These are phyloP conservation scores for Antigone vipio DNA, from an alignment of 2,113 vertebrate genomes.

Conservation along the genomic window DNA sequence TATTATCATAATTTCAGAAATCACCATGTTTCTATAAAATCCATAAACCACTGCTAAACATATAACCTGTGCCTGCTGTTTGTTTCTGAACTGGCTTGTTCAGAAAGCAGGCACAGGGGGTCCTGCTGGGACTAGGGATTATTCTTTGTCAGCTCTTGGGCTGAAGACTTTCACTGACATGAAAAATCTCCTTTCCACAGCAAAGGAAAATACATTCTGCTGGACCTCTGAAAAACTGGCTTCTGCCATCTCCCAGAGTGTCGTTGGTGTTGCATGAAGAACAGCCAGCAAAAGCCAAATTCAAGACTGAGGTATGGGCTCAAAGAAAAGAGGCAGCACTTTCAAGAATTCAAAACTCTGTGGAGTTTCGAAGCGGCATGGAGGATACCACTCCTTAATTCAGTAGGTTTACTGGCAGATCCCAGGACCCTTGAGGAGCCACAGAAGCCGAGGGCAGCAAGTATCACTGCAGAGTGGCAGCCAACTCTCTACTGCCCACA, in stretches of 20 bases:
- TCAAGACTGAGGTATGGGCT: background rate
- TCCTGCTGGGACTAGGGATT: background rate
- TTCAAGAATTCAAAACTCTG: background rate
- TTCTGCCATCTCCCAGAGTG: background rate
- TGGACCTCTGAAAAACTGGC: background rate
- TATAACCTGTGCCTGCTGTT: background rate
- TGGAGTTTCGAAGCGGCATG: background rate
- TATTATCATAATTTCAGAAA: background rate
- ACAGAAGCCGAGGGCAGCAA: background rate
- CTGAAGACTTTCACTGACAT: background rate
- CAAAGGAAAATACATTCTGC: background rate
- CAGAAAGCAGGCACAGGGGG: background rate
- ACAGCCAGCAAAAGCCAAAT: background rate
- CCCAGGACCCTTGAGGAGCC: background rate
- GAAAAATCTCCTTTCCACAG: background rate
- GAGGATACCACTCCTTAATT: background rate
- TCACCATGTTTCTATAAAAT: background rate
- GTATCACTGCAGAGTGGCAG: background rate
- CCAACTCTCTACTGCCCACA: background rate
- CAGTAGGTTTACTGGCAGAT: background rate
- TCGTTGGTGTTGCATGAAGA: background rate
- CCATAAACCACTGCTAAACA: background rate
- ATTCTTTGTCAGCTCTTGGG: background rate
- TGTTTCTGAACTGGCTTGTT: background rate
- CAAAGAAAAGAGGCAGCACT: background rate